phyloP scores from a whole-genome alignment of 2,888 invertebrate species.

The Caenorhabditis sp. region DNA sequence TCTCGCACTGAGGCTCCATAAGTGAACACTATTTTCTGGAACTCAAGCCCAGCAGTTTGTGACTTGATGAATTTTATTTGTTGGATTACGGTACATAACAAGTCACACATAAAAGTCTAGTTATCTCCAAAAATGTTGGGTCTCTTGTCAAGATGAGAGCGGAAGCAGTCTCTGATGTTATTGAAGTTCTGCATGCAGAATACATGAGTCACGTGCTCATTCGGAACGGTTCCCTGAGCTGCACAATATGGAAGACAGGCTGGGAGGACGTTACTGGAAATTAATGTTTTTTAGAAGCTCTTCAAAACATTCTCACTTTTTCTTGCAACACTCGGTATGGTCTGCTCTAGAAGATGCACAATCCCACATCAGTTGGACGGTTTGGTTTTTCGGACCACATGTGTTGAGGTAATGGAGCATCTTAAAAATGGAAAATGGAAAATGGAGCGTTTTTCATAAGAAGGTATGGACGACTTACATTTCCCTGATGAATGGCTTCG shows the following conservation, averaged over 20 bases:
- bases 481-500: constrained; percentile 77
- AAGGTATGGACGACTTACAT: constrained; percentile 66
- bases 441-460: too few species aligned
- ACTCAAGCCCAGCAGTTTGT: too few species aligned
- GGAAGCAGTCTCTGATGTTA: constrained; percentile 79
- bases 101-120: constrained; percentile 44
- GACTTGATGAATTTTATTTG: not conserved
- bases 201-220: constrained; percentile 79
- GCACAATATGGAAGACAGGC: constrained; percentile 79
- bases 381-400: constrained; percentile 77
- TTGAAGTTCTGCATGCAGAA: constrained; percentile 80
- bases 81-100: too few species aligned
- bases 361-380: constrained; percentile 80
- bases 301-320: constrained; percentile 69
- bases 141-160: constrained; percentile 75
- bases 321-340: constrained; percentile 80
- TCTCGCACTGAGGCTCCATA: too few species aligned
- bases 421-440: too few species aligned
- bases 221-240: constrained; percentile 73
- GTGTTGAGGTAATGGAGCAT: constrained; percentile 77
- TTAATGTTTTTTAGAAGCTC: not conserved
- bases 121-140: constrained; percentile 81
- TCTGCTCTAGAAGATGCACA: constrained; percentile 80
- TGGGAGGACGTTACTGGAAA: constrained; percentile 74
- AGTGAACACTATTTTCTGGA: too few species aligned